phyloP scores from a whole-genome alignment of 2,797 vertebrate genomes.

The Anas flavirostris region DNA sequence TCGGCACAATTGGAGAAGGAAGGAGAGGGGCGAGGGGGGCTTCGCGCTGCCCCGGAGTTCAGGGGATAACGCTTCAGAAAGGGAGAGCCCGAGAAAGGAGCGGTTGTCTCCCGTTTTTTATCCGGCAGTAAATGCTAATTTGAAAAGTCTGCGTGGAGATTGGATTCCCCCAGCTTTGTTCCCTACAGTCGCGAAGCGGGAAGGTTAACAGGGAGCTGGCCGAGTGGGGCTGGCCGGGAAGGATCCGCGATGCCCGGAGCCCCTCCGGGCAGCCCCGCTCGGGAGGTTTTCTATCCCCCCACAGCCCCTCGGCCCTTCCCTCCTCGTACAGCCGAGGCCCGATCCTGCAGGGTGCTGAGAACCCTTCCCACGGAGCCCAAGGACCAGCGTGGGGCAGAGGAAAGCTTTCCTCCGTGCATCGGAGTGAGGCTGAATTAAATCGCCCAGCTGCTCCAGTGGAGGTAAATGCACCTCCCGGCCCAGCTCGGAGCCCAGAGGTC shows the following conservation, averaged over 20 bases:
- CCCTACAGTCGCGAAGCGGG: background rate
- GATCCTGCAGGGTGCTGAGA: background rate
- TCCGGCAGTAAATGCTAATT: constrained; percentile 43
- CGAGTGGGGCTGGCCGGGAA: background rate
- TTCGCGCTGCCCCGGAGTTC: background rate
- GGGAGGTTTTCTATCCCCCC: accelerated
- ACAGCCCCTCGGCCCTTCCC: accelerated
- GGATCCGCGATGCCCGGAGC: background rate
- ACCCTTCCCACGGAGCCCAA: too few species aligned
- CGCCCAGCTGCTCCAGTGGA: accelerated
- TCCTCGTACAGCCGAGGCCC: background rate
- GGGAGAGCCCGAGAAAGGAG: background rate
- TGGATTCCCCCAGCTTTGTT: background rate
- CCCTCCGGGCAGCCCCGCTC: background rate
- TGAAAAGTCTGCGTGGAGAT: background rate
- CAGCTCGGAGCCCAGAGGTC: background rate
- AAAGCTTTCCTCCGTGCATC: accelerated
- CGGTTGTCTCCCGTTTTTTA: background rate
- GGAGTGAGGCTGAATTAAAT: accelerated
- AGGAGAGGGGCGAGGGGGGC: background rate
- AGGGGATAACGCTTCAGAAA: background rate
- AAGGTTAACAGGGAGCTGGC: background rate
- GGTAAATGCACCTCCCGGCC: background rate
- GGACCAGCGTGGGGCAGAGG: background rate
- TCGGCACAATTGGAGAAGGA: background rate